Percentiles rank a stretch among this genome's conserved stretches.
Conservation (phyloP, 2,797 vertebrate species). For the Anabacerthia variegaticeps region DNA sequence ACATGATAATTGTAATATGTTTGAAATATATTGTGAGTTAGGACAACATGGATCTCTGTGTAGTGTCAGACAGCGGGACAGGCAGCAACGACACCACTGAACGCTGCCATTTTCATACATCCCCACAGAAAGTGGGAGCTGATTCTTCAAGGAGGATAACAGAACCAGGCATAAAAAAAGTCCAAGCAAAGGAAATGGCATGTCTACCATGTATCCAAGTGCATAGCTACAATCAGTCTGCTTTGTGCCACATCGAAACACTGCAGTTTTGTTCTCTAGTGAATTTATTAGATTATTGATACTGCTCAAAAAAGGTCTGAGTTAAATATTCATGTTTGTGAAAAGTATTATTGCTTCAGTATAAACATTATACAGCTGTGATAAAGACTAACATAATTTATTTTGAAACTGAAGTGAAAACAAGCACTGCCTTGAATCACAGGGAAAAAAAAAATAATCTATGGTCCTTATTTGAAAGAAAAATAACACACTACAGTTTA, state of each 20-base stretch:
- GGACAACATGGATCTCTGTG: not conserved
- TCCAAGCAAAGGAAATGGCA: not conserved
- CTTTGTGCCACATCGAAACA: not conserved
- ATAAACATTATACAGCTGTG: slow-evolving; percentile 2
- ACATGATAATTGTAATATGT: not conserved
- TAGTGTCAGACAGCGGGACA: not conserved
- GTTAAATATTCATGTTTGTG: slow-evolving; percentile 2
- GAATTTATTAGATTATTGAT: not conserved
- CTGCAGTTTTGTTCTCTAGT: not conserved
- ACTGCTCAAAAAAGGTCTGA: not conserved
- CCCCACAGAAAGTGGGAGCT: not conserved
- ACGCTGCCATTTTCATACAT: not conserved
- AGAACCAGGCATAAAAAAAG: not conserved
- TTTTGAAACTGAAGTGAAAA: slow-evolving; percentile 36
- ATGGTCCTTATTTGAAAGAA: not conserved
- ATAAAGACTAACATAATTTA: slow-evolving; percentile 32
- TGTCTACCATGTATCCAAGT: not conserved
- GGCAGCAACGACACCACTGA: not conserved
- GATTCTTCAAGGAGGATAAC: not conserved
- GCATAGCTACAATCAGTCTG: not conserved
- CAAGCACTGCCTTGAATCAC: not conserved
- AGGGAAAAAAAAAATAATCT: not conserved
- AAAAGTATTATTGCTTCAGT: slow-evolving; percentile 3
- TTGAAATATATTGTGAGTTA: not conserved
- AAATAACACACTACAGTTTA: not conserved